Percentiles rank a stretch among this genome's conserved stretches.
These are phyloP conservation scores for Romanomermis culicivorax DNA, from an alignment of 2,888 invertebrate genomes.

Conservation along the genomic window DNA sequence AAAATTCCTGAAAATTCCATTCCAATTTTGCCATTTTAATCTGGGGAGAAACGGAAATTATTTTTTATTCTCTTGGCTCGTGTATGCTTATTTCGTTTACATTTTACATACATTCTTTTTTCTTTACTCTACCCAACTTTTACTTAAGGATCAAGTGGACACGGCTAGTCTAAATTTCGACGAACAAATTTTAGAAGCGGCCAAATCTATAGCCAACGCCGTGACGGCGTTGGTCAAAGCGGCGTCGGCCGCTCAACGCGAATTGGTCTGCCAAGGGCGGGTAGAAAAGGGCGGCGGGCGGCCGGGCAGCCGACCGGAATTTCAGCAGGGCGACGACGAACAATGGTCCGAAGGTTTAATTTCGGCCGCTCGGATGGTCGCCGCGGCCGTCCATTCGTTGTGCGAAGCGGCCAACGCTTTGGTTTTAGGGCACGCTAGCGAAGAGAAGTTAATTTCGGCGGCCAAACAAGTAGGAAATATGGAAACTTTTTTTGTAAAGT, in stretches of 20 bases:
- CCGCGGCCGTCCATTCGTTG: slow-evolving; percentile 86
- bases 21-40: too few relatives aligned
- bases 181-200: slow-evolving; percentile 93
- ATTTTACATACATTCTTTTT: too few relatives aligned
- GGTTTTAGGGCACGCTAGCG: slow-evolving; percentile 42
- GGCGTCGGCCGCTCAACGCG: slow-evolving; percentile 85
- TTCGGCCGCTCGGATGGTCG: slow-evolving; percentile 60
- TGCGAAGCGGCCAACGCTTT: slow-evolving; percentile 93
- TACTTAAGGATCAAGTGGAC: slow-evolving; percentile 55
- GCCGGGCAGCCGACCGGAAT: slow-evolving; percentile 8
- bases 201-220: slow-evolving; percentile 87
- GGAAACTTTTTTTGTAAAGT: too few relatives aligned
- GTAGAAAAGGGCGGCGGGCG: slow-evolving; percentile 31
- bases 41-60: too few relatives aligned
- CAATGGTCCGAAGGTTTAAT: slow-evolving; percentile 30
- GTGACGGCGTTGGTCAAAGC: slow-evolving; percentile 88
- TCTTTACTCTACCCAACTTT: too few relatives aligned
- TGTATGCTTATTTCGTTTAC: too few relatives aligned
- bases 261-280: slow-evolving; percentile 70
- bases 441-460: slow-evolving; percentile 84
- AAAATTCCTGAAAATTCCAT: too few relatives aligned
- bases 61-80: too few relatives aligned
- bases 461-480: slow-evolving; percentile 43
- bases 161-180: slow-evolving; percentile 92
- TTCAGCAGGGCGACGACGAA: slow-evolving; percentile 16